phyloP scores from a whole-genome alignment of 2,888 invertebrate species.

The Pherbina coryleti region DNA sequence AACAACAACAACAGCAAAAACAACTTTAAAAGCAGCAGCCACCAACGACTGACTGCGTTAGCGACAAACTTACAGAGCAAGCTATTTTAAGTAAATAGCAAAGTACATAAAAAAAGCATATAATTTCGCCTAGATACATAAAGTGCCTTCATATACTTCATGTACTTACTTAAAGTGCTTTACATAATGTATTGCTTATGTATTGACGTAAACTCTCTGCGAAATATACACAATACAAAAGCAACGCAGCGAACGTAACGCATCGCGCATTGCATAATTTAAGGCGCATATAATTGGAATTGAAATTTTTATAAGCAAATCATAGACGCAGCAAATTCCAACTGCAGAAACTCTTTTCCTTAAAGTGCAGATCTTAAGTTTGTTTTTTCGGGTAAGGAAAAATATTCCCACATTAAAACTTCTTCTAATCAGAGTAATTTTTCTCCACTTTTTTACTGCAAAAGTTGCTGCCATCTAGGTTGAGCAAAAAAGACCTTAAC shows the following conservation, averaged over 20 bases:
- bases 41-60: not conserved
- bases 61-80: not conserved
- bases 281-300: not conserved
- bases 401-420: too few species aligned
- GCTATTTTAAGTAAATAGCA: constrained; percentile 2
- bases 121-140: not conserved
- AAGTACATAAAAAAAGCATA: not conserved
- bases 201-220: not conserved
- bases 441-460: too few species aligned
- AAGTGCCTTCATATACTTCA: not conserved
- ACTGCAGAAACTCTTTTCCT: too few species aligned
- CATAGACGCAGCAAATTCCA: too few species aligned
- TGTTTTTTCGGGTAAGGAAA: too few species aligned
- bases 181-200: not conserved
- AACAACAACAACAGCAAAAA: not conserved
- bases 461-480: too few species aligned
- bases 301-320: not conserved
- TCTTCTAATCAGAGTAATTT: too few species aligned
- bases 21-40: not conserved
- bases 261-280: constrained; percentile 20
- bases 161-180: not conserved
- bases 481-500: too few species aligned
- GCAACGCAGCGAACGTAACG: not conserved
- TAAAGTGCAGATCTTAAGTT: too few species aligned
- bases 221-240: not conserved